These are phyloP conservation scores for Alligator sinensis DNA, from an alignment of 2,113 vertebrate genomes.

Conservation along the genomic window DNA sequence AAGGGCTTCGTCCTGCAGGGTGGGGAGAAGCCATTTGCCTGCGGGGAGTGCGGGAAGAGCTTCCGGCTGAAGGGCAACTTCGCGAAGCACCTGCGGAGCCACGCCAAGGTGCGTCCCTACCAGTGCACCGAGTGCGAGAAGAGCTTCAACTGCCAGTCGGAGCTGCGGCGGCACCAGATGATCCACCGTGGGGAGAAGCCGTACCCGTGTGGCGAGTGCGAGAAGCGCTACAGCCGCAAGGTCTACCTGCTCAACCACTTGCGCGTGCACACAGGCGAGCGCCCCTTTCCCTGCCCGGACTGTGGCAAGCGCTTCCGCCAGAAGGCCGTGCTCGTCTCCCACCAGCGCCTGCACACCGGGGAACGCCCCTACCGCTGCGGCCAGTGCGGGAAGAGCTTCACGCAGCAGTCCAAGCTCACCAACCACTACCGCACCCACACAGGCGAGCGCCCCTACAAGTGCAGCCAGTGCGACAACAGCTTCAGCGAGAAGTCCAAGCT, in stretches of 20 bases:
- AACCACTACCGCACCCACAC: no score
- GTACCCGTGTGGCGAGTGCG: not conserved
- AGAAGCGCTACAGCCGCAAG: not conserved
- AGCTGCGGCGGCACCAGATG: not conserved
- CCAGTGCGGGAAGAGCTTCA: no score
- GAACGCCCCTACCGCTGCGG: no score
- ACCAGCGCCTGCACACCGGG: no score
- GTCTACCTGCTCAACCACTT: not conserved
- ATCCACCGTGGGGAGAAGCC: not conserved
- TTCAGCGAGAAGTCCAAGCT: not conserved
- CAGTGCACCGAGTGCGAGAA: not conserved
- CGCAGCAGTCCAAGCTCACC: no score
- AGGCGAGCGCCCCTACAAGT: not conserved
- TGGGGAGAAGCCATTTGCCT: constrained; percentile 13
- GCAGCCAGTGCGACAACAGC: not conserved
- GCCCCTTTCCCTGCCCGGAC: not conserved
- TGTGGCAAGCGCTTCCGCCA: not conserved
- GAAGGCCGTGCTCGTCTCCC: not conserved
- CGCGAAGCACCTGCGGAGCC: not conserved
- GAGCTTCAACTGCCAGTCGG: not conserved
- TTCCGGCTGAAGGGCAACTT: not conserved
- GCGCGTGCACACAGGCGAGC: not conserved
- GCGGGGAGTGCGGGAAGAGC: not conserved
- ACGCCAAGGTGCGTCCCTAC: not conserved
- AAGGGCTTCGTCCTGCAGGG: not conserved